Evolutionary conservation across 2,113 vertebrate genomes (phyloP), one percentile per base, ranked within the genome.

Genomic region (Etia nguti): DNA sequence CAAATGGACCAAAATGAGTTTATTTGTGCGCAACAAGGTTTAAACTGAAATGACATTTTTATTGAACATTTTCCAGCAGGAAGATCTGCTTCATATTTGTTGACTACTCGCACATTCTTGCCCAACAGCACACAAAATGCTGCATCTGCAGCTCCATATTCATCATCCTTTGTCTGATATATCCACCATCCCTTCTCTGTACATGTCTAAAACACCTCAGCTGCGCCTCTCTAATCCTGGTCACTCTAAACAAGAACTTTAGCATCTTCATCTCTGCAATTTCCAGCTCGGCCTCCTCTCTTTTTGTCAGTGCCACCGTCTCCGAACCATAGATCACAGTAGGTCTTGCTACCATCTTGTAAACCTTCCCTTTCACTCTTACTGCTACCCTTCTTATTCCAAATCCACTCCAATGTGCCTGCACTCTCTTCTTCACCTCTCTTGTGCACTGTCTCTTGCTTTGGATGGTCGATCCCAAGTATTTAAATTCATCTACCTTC

Each of bases 391-490:
- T 36, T 1, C 55, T 26, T 57, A 31, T 1, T n/a, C 10, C 60
- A 65, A 65, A 38, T 65, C 60, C 60, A 65, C 60, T 65, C 10
- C 20, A n/a, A 8, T 12, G 18, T 38, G 20, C 34, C 34, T 38
- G 18, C 6, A 65, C 6, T 8, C 34, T 65, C 60, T 65, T 65
- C 31, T 65, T 65, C 60, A n/a, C 18, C 31, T 65, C 60, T 65
- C n/a, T 41, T 41, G 0, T 68, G 10, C 18, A 38, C 60, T 0
- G n/a, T 70, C 36, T 15, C 8, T 26, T 2, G 65, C 65, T 26
- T 70, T 43, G 38, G 36, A 70, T 43, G 65, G 38, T 70, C 8
- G 3, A 46, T 10, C 22, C 65, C 22, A 73, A 24, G 65, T 73
- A 26, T 73, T 73, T 73, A 5, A 46, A 46, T 43, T 73, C 22